Conservation (phyloP, 2,888 invertebrate genomes). For the Cyclophora albipunctata region DNA sequence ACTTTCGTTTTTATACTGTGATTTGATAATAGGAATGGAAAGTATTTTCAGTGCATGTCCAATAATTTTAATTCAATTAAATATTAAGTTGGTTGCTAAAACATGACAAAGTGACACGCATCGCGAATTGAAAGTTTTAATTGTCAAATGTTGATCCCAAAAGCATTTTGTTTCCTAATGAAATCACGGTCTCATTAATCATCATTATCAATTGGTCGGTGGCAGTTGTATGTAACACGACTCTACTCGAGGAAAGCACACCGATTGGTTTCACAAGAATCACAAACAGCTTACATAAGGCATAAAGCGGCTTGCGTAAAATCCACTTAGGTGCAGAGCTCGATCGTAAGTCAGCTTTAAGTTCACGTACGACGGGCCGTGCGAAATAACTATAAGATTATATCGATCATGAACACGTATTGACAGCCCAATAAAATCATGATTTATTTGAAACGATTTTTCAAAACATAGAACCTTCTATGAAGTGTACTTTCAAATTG, state of each 20-base stretch:
- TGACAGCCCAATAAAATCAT: constrained; percentile 27
- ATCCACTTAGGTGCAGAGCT: constrained; percentile 53
- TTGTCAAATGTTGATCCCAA: too few species aligned
- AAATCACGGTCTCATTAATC: constrained; percentile 39
- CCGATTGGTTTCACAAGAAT: constrained; percentile 58
- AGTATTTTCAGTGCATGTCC: too few species aligned
- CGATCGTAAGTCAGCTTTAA: constrained; percentile 54
- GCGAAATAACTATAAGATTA: constrained; percentile 50
- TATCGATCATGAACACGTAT: constrained; percentile 24
- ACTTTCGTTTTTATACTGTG: constrained; percentile 21
- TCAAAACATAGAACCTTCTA: constrained; percentile 1
- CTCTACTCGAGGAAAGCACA: constrained; percentile 51
- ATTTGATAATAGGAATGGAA: constrained; percentile 1
- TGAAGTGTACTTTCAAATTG: constrained; percentile 6
- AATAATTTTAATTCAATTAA: too few species aligned
- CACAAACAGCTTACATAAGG: constrained; percentile 65
- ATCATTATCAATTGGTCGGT: constrained; percentile 46
- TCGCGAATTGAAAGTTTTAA: too few species aligned
- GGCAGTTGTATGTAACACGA: constrained; percentile 39
- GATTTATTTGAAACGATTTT: constrained; percentile 14
- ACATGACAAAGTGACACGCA: too few species aligned
- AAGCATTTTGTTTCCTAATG: constrained; percentile 21
- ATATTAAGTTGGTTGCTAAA: too few species aligned
- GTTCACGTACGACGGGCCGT: constrained; percentile 49
- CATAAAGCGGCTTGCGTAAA: constrained; percentile 54